A percentile compares a stretch with the other conserved stretches of the same genome.
These are phyloP conservation scores for Colletes gigas DNA, from an alignment of 1,140 invertebrate species.

Conservation along the genomic window DNA sequence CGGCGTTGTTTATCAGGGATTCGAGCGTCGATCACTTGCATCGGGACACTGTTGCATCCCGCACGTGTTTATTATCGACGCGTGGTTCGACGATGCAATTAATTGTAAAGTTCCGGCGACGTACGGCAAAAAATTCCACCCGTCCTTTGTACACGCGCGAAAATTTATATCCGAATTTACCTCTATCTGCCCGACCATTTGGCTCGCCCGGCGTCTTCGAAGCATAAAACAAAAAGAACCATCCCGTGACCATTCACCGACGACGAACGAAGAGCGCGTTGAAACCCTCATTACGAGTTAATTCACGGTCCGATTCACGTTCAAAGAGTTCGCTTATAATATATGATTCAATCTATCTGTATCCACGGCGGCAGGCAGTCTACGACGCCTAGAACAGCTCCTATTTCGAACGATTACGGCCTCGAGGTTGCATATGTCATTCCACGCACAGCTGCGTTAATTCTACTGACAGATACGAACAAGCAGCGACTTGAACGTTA, in stretches of 20 bases:
- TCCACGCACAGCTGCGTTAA: conserved; percentile 30
- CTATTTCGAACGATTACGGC: conserved; percentile 39
- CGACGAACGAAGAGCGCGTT: neutral
- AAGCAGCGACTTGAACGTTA: neutral
- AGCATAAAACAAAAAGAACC: too few relatives aligned
- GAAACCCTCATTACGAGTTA: neutral
- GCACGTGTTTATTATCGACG: neutral
- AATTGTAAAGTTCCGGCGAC: neutral
- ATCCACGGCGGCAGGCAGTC: conserved; percentile 70
- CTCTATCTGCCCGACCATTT: too few relatives aligned
- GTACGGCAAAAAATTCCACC: neutral
- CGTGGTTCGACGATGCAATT: conserved; percentile 15
- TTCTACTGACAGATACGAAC: conserved; percentile 43
- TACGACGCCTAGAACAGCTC: conserved; percentile 58
- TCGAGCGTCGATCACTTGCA: conserved; percentile 22
- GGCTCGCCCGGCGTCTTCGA: too few relatives aligned
- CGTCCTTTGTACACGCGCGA: neutral
- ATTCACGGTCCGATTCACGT: neutral
- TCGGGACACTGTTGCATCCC: neutral
- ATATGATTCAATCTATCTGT: conserved; percentile 10
- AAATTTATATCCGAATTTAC: neutral
- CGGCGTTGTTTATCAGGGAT: conserved; percentile 26
- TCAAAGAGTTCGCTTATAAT: conserved; percentile 1
- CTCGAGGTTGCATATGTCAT: conserved; percentile 37
- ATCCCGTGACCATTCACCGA: too few relatives aligned